Conservation (phyloP, 2,797 vertebrate species). For the Dromococcyx pavoninus region DNA sequence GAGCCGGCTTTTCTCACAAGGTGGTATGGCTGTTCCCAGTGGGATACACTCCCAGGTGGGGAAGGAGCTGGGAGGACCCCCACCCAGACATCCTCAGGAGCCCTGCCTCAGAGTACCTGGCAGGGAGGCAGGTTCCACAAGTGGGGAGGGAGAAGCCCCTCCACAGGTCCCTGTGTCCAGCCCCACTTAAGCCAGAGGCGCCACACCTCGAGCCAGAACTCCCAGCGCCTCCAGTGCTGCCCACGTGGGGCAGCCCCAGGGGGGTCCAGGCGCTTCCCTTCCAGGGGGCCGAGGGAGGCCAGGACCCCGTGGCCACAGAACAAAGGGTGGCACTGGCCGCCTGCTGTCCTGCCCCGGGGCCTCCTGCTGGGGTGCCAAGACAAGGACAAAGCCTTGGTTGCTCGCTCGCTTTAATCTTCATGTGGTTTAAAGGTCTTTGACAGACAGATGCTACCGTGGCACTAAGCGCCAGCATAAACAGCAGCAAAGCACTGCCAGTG, state of each 20-base stretch:
- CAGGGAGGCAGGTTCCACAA: no score
- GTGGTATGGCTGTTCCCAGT: background rate
- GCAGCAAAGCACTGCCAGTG: background rate
- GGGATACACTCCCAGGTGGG: background rate
- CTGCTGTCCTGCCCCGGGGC: slow-evolving; percentile 74
- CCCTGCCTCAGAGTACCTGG: no score
- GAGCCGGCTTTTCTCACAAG: no score
- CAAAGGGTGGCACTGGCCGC: slow-evolving; percentile 85
- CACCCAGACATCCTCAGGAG: background rate
- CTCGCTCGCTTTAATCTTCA: slow-evolving; percentile 27
- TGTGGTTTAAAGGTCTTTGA: background rate
- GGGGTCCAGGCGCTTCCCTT: no score
- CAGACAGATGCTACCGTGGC: background rate
- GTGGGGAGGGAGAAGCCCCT: no score
- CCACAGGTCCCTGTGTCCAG: rapidly evolving
- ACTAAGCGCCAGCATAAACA: background rate
- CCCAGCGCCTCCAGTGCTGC: background rate
- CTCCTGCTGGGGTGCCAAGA: slow-evolving; percentile 52
- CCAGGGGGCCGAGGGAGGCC: background rate
- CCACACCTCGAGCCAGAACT: background rate
- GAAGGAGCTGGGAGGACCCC: background rate
- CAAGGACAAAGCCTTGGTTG: slow-evolving; percentile 60
- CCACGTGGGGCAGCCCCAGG: background rate
- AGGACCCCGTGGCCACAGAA: slow-evolving; percentile 79
- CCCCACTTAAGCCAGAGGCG: no score